phyloP scores from a whole-genome alignment of 2,797 vertebrate genomes.

The Hemibagrus guttatus region DNA sequence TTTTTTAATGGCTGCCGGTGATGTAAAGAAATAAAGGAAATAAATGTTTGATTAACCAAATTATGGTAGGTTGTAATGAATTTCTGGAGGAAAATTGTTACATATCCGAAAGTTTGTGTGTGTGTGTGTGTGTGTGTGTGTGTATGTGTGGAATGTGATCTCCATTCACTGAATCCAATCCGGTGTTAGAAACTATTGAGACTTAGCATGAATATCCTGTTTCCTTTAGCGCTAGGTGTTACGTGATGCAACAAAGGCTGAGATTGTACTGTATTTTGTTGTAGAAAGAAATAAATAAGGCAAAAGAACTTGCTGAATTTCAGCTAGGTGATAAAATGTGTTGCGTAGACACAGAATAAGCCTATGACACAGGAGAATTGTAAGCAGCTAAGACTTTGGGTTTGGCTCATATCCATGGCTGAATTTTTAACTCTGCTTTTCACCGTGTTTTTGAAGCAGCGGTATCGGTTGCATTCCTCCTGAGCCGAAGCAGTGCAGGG shows the following conservation, averaged over 20 bases:
- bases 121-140: neutral
- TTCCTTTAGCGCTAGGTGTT: neutral
- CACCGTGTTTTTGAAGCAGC: neutral
- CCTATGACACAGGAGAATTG: neutral
- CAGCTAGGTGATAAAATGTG: neutral
- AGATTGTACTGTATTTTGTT: neutral
- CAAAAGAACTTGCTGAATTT: neutral
- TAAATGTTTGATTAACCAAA: neutral
- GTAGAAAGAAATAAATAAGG: neutral
- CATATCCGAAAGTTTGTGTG: neutral
- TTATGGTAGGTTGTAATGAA: neutral
- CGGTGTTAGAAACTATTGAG: neutral
- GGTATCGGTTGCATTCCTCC: conserved; percentile 1
- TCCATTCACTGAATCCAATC: neutral
- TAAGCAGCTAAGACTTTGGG: neutral
- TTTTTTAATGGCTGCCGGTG: neutral
- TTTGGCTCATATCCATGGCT: neutral
- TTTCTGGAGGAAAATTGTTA: neutral
- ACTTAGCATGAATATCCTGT: neutral
- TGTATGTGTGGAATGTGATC: neutral
- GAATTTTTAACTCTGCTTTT: neutral
- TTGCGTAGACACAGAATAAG: neutral
- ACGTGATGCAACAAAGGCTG: neutral
- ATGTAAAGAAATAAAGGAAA: neutral
- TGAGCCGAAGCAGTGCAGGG: neutral